Conservation (phyloP, 2,888 invertebrate genomes). For the Phyto melanocephala region DNA sequence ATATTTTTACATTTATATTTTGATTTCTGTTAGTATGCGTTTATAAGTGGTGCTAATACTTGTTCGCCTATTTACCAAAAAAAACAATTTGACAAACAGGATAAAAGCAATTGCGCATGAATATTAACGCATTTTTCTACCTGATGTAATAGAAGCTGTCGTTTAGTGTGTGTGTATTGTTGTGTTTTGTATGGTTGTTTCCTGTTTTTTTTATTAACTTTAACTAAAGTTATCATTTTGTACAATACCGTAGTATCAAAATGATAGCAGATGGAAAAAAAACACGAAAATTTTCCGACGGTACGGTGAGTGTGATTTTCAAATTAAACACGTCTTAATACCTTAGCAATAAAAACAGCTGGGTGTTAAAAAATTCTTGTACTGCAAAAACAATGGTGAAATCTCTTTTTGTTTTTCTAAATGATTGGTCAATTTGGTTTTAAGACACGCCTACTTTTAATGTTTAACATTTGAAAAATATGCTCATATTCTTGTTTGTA, state of each 20-base stretch:
- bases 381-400: not conserved
- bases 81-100: conserved; percentile 78
- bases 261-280: not conserved
- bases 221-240: not conserved
- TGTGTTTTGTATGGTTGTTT: not conserved
- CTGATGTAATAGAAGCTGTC: conserved; percentile 35
- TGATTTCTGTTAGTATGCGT: not conserved
- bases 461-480: not conserved
- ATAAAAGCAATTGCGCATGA: conserved; percentile 79
- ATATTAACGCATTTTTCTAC: conserved; percentile 77
- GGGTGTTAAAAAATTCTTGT: conserved; percentile 42
- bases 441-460: conserved; percentile 39
- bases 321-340: conserved; percentile 17
- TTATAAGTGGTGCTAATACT: not conserved
- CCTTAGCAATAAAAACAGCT: conserved; percentile 1
- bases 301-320: not conserved
- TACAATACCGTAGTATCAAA: not conserved
- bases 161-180: not conserved
- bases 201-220: conserved; percentile 2
- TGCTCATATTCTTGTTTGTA: conserved; percentile 21
- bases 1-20: not conserved
- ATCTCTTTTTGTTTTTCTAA: conserved; percentile 53
- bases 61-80: conserved; percentile 68
- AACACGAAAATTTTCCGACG: conserved; percentile 27
- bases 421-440: conserved; percentile 52